Evolutionary conservation across 1,140 invertebrate species (phyloP), one percentile per base, ranked within the genome.

Genomic region (Drepana arcuata): DNA sequence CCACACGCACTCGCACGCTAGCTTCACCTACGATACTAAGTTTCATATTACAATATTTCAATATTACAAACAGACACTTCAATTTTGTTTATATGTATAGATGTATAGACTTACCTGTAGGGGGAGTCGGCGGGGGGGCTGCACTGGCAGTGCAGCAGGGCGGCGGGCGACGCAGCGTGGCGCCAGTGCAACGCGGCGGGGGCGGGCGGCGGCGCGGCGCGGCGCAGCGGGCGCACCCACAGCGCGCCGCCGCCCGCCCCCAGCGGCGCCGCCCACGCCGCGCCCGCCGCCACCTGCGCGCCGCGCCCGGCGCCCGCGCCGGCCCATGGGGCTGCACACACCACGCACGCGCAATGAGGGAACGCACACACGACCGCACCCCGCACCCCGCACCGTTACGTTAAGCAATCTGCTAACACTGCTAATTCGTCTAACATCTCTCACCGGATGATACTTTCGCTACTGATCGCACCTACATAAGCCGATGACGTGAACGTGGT

Each of bases 91-190:
- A n/a, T n/a, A n/a, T n/a, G n/a, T n/a, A n/a, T n/a, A 14, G 3
- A 1, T 1, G 9, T 16, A 14, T 16, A 4, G 6, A 24, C 9
- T 34, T 13, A 70, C 72, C 73, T 65, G 51, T 78, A 78, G 9
- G 65, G 32, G 10, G 63, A 51, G 14, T 58, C 53, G 7, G 65
- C 63, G 29, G 65, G 65, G 34, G 67, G 58, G 26, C 50, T 48
- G 38, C 72, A 72, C 60, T 66, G 57, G 57, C 55, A 48, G 48
- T 73, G 69, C 53, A 63, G 38, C 25, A 70, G 53, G 16, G 56
- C 43, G 13, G 35, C 34, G 14, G 42, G 25, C n/a, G 41, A 38
- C 18, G 33, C 33, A 16, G 58, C 60, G 32, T 40, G 48, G 33
- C 61, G 55, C 73, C 70, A 72, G 53, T 67, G 59, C 11, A 70